Evolutionary conservation across 2,888 invertebrate species (phyloP).

Genomic region (Idaea biselata): DNA sequence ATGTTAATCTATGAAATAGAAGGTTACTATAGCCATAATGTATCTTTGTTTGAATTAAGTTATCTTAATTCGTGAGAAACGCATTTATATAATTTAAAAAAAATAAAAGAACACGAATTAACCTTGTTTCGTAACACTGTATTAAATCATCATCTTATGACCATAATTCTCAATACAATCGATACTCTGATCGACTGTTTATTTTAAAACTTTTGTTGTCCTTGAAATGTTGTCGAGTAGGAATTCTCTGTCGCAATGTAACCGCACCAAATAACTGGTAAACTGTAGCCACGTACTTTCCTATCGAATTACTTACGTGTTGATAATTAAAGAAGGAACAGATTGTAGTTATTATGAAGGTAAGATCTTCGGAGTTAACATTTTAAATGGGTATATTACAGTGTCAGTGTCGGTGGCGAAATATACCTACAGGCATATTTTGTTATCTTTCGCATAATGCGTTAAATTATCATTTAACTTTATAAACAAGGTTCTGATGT

Average conservation of each 20-base stretch:
- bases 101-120: neutral
- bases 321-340: conserved; percentile 10
- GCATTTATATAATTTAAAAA: conserved; percentile 9
- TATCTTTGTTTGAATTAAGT: neutral
- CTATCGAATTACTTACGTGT: conserved; percentile 4
- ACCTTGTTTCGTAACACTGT: neutral
- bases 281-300: conserved; percentile 6
- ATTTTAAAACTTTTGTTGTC: conserved; percentile 23
- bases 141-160: conserved; percentile 13
- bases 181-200: conserved; percentile 9
- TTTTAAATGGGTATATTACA: neutral
- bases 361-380: conserved; percentile 11
- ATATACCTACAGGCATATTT: neutral
- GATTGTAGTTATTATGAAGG: conserved; percentile 9
- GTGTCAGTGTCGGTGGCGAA: neutral
- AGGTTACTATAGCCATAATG: neutral
- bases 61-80: conserved; percentile 11
- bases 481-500: neutral
- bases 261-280: conserved; percentile 15
- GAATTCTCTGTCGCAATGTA: conserved; percentile 26
- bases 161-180: conserved; percentile 10
- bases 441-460: neutral
- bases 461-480: neutral
- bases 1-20: neutral
- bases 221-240: conserved; percentile 20